Evolutionary conservation across 2,888 invertebrate genomes (phyloP).

Genomic region (Hydriomena furcata): DNA sequence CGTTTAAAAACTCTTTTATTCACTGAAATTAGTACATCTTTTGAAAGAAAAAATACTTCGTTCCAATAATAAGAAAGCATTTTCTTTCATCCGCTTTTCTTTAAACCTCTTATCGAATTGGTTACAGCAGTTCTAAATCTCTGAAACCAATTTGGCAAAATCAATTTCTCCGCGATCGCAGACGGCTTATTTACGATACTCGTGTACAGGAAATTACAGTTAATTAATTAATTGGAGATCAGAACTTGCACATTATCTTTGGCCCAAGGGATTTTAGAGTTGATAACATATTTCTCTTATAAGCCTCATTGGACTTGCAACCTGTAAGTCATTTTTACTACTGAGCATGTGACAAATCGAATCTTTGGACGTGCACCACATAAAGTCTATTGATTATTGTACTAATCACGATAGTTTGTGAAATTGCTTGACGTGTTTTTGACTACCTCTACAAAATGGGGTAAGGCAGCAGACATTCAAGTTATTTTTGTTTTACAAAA

Average conservation of each 20-base stretch:
- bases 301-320: too few relatives aligned
- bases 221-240: conserved; percentile 12
- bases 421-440: too few relatives aligned
- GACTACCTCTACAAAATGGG: too few relatives aligned
- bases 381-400: too few relatives aligned
- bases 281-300: too few relatives aligned
- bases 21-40: not conserved
- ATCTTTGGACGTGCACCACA: too few relatives aligned
- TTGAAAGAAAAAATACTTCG: conserved; percentile 4
- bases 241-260: not conserved
- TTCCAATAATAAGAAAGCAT: conserved; percentile 3
- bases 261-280: not conserved
- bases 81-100: conserved; percentile 10
- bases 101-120: conserved; percentile 16
- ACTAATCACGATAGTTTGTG: too few relatives aligned
- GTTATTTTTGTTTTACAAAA: too few relatives aligned
- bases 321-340: too few relatives aligned
- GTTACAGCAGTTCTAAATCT: conserved; percentile 27
- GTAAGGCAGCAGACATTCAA: too few relatives aligned
- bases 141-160: conserved; percentile 40
- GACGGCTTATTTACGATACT: conserved; percentile 36
- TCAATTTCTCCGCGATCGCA: conserved; percentile 41
- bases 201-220: conserved; percentile 24
- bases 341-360: too few relatives aligned
- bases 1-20: too few relatives aligned